A percentile compares a stretch with the other conserved stretches of the same genome.
phyloP scores from a whole-genome alignment of 2,888 invertebrate species.

The Orthosia gracilis region DNA sequence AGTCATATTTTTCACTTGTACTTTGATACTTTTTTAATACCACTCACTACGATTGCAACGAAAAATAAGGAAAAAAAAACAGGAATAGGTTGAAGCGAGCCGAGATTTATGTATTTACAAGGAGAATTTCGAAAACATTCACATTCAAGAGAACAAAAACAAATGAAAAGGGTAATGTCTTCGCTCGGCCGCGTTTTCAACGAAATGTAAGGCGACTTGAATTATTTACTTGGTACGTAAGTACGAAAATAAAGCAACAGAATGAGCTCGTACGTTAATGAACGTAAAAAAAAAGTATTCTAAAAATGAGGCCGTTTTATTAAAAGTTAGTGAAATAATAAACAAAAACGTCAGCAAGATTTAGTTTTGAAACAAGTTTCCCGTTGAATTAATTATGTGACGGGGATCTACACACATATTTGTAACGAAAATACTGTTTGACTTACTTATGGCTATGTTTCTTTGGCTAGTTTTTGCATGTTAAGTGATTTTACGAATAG shows the following conservation, averaged over 20 bases:
- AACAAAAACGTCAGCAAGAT: constrained; percentile 8
- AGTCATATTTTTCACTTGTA: constrained; percentile 48
- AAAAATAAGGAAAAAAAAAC: constrained; percentile 49
- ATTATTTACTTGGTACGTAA: constrained; percentile 40
- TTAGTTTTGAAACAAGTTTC: constrained; percentile 10
- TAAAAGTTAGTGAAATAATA: constrained; percentile 28
- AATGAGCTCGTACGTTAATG: constrained; percentile 42
- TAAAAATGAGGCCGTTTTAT: constrained; percentile 34
- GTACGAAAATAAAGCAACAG: constrained; percentile 31
- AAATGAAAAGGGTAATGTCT: constrained; percentile 63
- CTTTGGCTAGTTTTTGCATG: too few relatives aligned
- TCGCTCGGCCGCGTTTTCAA: constrained; percentile 45
- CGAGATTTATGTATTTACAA: constrained; percentile 65
- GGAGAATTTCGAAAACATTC: constrained; percentile 59
- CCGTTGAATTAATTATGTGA: constrained; percentile 20
- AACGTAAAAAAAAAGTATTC: constrained; percentile 11
- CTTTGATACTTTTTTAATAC: constrained; percentile 49
- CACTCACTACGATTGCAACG: constrained; percentile 55
- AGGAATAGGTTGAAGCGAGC: constrained; percentile 36
- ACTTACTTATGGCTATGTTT: background rate
- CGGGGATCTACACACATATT: background rate
- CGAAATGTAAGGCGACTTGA: constrained; percentile 46
- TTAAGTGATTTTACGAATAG: too few relatives aligned
- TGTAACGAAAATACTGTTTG: background rate
- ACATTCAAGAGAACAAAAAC: constrained; percentile 55